A percentile compares a stretch with the other conserved stretches of the same genome.
These are phyloP conservation scores for Progne subis DNA, from an alignment of 2,113 vertebrate species.

Conservation along the genomic window DNA sequence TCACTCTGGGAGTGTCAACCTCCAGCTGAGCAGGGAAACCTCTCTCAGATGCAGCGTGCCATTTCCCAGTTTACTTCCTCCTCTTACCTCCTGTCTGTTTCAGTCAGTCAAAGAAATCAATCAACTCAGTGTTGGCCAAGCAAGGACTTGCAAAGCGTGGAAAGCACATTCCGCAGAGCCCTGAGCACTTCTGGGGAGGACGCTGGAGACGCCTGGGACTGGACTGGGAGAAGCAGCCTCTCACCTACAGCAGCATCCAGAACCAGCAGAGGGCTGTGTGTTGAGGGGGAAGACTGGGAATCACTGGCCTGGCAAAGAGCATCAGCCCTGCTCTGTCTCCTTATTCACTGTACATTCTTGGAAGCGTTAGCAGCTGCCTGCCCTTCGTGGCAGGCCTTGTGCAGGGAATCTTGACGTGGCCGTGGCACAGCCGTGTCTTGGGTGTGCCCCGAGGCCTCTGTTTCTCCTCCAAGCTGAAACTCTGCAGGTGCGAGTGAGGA, in stretches of 20 bases:
- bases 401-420: not conserved
- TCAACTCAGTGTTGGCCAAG: conserved; percentile 41
- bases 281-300: conserved; percentile 44
- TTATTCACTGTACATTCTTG: not conserved
- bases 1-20: conserved; percentile 13
- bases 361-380: conserved; percentile 38
- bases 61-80: conserved; percentile 52
- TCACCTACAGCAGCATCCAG: not conserved
- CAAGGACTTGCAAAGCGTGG: not conserved
- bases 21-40: conserved; percentile 41
- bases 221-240: conserved; percentile 35
- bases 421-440: not conserved
- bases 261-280: conserved; percentile 57
- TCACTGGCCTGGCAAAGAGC: not conserved
- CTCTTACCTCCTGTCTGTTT: conserved; percentile 52
- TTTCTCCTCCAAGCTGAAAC: not conserved
- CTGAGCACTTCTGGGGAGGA: not conserved
- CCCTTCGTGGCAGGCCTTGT: conserved; percentile 8
- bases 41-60: conserved; percentile 46
- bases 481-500: conserved; percentile 32
- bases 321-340: not conserved
- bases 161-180: conserved; percentile 15
- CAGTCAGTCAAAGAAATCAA: conserved; percentile 44
- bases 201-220: not conserved
- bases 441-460: not conserved